Evolutionary conservation across 2,113 vertebrate genomes (phyloP).

Genomic region (Festucalex cinctus): DNA sequence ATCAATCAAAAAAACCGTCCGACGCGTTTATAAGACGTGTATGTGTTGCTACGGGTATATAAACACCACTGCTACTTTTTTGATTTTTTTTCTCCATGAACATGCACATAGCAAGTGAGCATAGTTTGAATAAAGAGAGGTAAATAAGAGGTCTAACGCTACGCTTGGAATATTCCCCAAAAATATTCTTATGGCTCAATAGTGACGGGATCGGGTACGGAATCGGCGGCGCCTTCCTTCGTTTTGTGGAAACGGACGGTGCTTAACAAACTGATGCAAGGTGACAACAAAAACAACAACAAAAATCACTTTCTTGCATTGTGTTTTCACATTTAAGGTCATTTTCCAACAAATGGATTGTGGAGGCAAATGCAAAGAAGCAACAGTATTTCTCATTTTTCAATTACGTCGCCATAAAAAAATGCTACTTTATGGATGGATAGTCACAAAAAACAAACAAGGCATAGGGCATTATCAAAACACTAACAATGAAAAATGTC

Average conservation of each 20-base stretch:
- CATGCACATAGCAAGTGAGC: slow-evolving; percentile 29
- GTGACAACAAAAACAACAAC: too few species aligned
- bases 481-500: too few species aligned
- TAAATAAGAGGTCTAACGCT: slow-evolving; percentile 39
- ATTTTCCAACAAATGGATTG: too few species aligned
- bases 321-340: too few species aligned
- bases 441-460: too few species aligned
- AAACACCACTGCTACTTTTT: slow-evolving; percentile 20
- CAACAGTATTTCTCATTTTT: too few species aligned
- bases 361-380: too few species aligned
- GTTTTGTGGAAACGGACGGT: slow-evolving; percentile 29
- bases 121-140: slow-evolving; percentile 30
- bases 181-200: slow-evolving; percentile 50
- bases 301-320: too few species aligned
- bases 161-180: slow-evolving; percentile 18
- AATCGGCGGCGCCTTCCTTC: slow-evolving; percentile 29
- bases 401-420: too few species aligned
- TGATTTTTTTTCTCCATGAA: slow-evolving; percentile 7
- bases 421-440: too few species aligned
- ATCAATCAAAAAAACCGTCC: slow-evolving; percentile 25
- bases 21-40: slow-evolving; percentile 19
- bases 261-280: slow-evolving; percentile 35
- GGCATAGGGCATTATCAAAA: too few species aligned
- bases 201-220: slow-evolving; percentile 17
- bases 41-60: slow-evolving; percentile 19